Evolutionary conservation across 2,888 invertebrate species (phyloP).

Genomic region (Troides aeacus): DNA sequence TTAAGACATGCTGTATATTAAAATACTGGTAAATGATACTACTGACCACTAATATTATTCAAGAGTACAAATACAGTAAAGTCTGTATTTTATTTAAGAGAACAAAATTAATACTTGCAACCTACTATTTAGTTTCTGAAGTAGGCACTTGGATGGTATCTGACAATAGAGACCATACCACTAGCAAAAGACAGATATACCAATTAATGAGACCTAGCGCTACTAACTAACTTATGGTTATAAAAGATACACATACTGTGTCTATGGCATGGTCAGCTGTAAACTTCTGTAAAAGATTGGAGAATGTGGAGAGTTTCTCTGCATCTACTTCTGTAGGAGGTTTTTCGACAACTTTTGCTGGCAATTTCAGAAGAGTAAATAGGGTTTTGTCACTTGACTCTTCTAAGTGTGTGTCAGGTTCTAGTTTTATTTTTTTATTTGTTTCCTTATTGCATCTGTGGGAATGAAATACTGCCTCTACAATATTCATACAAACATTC

Average conservation of each 20-base stretch:
- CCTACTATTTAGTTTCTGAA: too few relatives aligned
- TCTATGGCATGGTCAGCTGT: conserved; percentile 70
- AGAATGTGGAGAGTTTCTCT: conserved; percentile 70
- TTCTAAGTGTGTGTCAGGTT: conserved; percentile 48
- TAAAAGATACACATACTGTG: conserved; percentile 51
- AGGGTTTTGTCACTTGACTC: conserved; percentile 81
- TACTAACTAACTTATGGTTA: neutral
- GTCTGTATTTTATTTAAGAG: too few relatives aligned
- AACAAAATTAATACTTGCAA: too few relatives aligned
- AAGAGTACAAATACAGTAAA: too few relatives aligned
- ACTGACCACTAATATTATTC: too few relatives aligned
- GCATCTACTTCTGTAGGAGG: conserved; percentile 53
- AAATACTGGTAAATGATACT: too few relatives aligned
- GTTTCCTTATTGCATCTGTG: conserved; percentile 52
- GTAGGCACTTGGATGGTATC: too few relatives aligned
- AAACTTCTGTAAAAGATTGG: conserved; percentile 71
- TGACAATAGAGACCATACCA: too few relatives aligned
- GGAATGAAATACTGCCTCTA: conserved; percentile 29
- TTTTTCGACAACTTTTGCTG: conserved; percentile 57
- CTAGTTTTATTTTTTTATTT: conserved; percentile 57
- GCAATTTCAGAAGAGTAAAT: conserved; percentile 75
- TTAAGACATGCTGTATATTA: too few relatives aligned
- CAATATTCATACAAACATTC: neutral
- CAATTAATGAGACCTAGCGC: too few relatives aligned
- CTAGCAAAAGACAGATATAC: too few relatives aligned